These are phyloP conservation scores for Otolemur garnettii DNA, from an alignment of 2,113 vertebrate species.

Conservation along the genomic window DNA sequence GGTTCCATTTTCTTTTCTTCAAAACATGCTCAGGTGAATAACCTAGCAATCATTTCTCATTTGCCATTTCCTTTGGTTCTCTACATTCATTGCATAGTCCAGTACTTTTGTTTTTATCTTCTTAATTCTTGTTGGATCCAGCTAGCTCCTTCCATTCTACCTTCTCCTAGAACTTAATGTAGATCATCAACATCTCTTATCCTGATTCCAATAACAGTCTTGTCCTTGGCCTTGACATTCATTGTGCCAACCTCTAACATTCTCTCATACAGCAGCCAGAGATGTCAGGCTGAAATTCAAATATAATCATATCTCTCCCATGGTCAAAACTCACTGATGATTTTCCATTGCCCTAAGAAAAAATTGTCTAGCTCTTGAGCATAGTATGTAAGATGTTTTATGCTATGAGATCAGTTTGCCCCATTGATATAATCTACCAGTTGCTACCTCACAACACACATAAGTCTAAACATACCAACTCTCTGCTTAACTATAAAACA, in stretches of 20 bases:
- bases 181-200: neutral
- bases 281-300: neutral
- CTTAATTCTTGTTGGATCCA: neutral
- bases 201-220: neutral
- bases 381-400: neutral
- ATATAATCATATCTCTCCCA: neutral
- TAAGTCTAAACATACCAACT: neutral
- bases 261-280: neutral
- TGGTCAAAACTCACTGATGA: neutral
- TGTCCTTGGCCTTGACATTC: neutral
- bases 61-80: neutral
- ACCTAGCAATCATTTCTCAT: neutral
- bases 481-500: neutral
- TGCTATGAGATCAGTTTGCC: neutral
- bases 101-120: neutral
- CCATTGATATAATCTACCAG: neutral
- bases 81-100: neutral
- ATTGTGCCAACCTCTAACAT: neutral
- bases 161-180: neutral
- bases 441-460: fast-evolving
- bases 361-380: neutral
- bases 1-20: neutral
- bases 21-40: neutral
- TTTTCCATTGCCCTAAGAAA: neutral
- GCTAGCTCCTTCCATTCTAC: neutral